Base-by-base conservation (phyloP, 1,140 invertebrate genomes). In the Zaprionus ornatus region DNA sequence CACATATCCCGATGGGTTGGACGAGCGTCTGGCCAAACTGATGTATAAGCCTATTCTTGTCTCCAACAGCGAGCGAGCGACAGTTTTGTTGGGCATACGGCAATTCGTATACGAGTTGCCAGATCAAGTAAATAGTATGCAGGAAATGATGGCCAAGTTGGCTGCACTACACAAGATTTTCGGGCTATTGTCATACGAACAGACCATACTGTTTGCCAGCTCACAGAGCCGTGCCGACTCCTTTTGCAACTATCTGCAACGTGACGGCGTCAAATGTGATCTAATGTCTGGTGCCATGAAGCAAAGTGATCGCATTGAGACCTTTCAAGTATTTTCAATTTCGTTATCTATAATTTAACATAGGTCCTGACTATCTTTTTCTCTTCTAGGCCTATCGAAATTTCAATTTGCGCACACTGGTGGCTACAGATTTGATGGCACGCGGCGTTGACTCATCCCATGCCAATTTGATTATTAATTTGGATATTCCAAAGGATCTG, bases 401-500 rank as follows among this genome's bases (percentile, higher is more conserved):
- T 62, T 97, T 96, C 79, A 95, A 96, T 87, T 96, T 96, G 92
- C 95, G 97, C 82, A 96, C 99, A 79, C 93, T 99, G 32, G 93
- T 99, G 48, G 96, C 98, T n/a, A 99, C 98, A 2, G 98, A 99
- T 95, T 93, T 99, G 85, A 95, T 96, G 60, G 95, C 97, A 23
- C 94, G 96, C 77, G 96, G 99, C 15, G 97, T 99, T 79, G 99
- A 99, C 94, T 96, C 96, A 10, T 95, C 96, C 61, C 97, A 98
- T 94, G 96, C 99, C 7, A 97, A 99, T 94, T 93, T 99, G 48
- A 96, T 99, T 1, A 95, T 99, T 10, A 99, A 99, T 93, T 94
- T 99, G 82, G 98, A 99, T 92, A 91, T 96, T 45, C 98, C 99
- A 2, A 85, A 80, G 57, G 96, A 98, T 90, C 94, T 95, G 80